Conservation (phyloP, 1,140 invertebrate genomes). For the Aculops lycopersici region DNA sequence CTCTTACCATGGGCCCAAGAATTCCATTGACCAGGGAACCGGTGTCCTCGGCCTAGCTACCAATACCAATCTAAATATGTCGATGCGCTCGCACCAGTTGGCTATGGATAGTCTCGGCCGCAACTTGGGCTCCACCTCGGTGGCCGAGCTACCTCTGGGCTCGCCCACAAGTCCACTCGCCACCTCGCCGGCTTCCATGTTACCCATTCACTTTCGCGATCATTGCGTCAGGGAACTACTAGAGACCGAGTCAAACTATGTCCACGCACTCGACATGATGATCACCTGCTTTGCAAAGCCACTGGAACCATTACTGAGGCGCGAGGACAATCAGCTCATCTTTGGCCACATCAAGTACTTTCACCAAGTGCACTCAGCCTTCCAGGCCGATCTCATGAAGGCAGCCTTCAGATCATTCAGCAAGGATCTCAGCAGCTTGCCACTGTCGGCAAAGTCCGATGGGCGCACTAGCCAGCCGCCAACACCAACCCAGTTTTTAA, state of each 20-base stretch:
- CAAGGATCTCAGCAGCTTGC: neutral
- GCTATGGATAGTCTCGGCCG: too few relatives aligned
- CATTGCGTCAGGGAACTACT: conserved; percentile 78
- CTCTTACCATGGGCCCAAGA: too few relatives aligned
- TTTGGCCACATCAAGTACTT: conserved; percentile 67
- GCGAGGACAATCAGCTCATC: conserved; percentile 38
- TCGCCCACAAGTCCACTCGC: too few relatives aligned
- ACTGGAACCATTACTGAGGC: conserved; percentile 30
- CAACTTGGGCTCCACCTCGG: too few relatives aligned
- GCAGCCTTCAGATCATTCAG: conserved; percentile 16
- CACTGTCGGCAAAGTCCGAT: neutral
- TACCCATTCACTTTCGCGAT: conserved; percentile 44
- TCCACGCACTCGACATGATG: conserved; percentile 63
- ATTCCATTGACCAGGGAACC: too few relatives aligned
- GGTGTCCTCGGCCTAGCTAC: too few relatives aligned
- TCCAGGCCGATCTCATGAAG: conserved; percentile 40
- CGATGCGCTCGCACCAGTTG: too few relatives aligned
- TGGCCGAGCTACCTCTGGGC: too few relatives aligned
- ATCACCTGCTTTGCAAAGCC: conserved; percentile 22
- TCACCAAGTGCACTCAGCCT: conserved; percentile 44
- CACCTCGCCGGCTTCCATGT: too few relatives aligned
- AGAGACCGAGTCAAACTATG: conserved; percentile 85
- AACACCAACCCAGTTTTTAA: neutral
- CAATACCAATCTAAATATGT: too few relatives aligned
- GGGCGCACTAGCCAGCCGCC: neutral